phyloP scores from a whole-genome alignment of 1,140 invertebrate species.

The Asobara japonica region DNA sequence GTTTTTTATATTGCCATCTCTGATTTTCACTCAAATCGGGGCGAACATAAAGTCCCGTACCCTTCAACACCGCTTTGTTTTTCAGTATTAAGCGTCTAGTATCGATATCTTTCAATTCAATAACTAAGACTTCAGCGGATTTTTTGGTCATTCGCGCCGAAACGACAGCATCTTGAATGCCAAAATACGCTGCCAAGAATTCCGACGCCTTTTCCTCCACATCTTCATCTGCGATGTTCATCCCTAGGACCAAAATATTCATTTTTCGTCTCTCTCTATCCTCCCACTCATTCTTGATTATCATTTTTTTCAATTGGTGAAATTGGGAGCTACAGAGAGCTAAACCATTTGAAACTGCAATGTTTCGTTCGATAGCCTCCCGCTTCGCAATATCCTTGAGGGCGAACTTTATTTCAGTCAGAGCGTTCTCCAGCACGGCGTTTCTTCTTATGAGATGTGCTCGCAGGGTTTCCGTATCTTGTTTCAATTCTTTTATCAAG shows the following conservation, averaged over 20 bases:
- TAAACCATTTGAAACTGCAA: background rate
- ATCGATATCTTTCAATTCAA: background rate
- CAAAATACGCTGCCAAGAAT: background rate
- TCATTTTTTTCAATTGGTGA: background rate
- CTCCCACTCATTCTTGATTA: background rate
- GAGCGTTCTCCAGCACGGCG: background rate
- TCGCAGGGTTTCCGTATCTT: background rate
- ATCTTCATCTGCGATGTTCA: background rate
- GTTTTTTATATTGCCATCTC: background rate
- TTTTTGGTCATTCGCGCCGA: background rate
- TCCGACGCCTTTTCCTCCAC: background rate
- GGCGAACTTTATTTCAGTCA: background rate
- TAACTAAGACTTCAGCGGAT: background rate
- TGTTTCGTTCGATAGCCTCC: background rate
- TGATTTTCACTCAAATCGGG: background rate
- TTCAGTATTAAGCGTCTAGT: background rate
- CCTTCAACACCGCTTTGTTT: background rate
- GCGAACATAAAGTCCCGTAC: background rate
- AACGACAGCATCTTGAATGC: background rate
- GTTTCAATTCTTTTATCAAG: background rate
- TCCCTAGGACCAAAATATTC: background rate
- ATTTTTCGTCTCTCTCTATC: background rate
- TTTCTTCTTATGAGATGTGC: background rate
- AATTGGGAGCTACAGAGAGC: background rate
- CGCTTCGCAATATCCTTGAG: background rate